These are phyloP conservation scores for Gymnorhina tibicen DNA, from an alignment of 2,113 vertebrate genomes.

Conservation along the genomic window DNA sequence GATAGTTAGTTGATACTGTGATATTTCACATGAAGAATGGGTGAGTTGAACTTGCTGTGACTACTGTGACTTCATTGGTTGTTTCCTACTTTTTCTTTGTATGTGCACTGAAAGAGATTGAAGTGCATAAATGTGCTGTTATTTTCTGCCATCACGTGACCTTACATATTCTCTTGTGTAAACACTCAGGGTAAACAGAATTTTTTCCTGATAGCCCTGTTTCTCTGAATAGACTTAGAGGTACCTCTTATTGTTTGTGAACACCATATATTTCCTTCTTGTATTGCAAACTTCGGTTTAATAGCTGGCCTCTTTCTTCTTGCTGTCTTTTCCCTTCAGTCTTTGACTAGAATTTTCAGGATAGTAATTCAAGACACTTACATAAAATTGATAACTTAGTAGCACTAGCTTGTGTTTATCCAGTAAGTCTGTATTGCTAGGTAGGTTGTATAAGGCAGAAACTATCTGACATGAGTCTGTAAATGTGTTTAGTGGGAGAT, in stretches of 20 bases:
- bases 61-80: background rate
- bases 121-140: background rate
- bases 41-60: background rate
- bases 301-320: background rate
- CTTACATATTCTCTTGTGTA: background rate
- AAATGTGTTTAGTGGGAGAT: background rate
- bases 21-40: background rate
- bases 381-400: background rate
- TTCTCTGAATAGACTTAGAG: background rate
- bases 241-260: background rate
- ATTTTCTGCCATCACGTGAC: background rate
- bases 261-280: background rate
- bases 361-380: background rate
- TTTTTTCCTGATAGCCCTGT: background rate
- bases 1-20: background rate
- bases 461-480: background rate
- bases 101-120: background rate
- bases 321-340: background rate
- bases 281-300: background rate
- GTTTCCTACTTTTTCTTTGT: background rate
- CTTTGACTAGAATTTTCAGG: background rate
- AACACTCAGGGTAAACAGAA: background rate
- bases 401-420: background rate
- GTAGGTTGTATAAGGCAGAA: background rate
- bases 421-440: background rate